Evolutionary conservation across 2,797 vertebrate genomes (phyloP).

Genomic region (Enteromius afrohamiltoni): DNA sequence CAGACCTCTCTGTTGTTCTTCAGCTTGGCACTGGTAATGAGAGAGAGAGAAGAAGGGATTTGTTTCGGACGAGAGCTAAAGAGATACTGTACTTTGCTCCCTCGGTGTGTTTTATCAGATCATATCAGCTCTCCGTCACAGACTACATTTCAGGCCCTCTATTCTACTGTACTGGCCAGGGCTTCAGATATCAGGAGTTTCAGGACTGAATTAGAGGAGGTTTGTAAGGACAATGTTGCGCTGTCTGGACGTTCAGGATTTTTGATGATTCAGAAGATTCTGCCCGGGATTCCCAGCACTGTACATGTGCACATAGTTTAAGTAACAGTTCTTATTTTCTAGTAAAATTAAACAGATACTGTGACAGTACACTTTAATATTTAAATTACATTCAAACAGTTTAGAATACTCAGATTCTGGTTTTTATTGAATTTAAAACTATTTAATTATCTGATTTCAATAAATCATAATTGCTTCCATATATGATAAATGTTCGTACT

Average conservation of each 20-base stretch:
- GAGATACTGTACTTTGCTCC: slow-evolving; percentile 26
- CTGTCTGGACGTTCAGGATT: not conserved
- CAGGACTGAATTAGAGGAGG: slow-evolving; percentile 7
- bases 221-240: slow-evolving; percentile 1
- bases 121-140: slow-evolving; percentile 36
- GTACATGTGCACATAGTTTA: not conserved
- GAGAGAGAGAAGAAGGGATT: slow-evolving; percentile 40
- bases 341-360: not conserved
- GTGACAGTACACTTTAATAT: not conserved
- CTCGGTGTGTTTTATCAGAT: slow-evolving; percentile 45
- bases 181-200: slow-evolving; percentile 26
- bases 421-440: not conserved
- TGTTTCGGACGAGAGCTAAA: slow-evolving; percentile 32
- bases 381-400: not conserved
- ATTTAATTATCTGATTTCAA: not conserved
- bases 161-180: slow-evolving; percentile 28
- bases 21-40: slow-evolving; percentile 78
- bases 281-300: not conserved
- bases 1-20: slow-evolving; percentile 95
- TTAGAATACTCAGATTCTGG: not conserved
- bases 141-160: slow-evolving; percentile 26
- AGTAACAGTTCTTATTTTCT: not conserved
- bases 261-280: not conserved
- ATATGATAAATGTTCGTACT: too few relatives aligned
- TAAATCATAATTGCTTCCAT: too few relatives aligned